phyloP scores from a whole-genome alignment of 1,140 invertebrate genomes.

The Pteromalus puparum region DNA sequence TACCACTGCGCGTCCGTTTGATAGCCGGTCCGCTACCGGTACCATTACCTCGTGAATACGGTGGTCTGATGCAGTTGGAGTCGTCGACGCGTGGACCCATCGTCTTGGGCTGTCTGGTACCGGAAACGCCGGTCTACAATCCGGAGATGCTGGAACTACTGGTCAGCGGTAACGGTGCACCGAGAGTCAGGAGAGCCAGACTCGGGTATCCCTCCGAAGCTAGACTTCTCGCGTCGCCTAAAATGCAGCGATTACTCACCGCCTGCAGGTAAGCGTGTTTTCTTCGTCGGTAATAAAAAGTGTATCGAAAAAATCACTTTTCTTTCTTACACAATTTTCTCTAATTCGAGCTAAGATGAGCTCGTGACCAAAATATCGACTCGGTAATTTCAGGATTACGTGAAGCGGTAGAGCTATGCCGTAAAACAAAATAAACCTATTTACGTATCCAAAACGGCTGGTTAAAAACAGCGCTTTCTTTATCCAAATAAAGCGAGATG shows the following conservation, averaged over 20 bases:
- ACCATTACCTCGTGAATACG: slow-evolving; percentile 71
- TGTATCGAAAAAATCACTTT: too few species aligned
- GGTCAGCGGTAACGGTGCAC: slow-evolving; percentile 70
- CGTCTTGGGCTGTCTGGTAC: slow-evolving; percentile 72
- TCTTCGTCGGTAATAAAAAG: too few species aligned
- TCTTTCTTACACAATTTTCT: too few species aligned
- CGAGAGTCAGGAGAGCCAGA: slow-evolving; percentile 69
- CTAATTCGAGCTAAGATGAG: too few species aligned
- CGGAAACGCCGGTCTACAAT: slow-evolving; percentile 72
- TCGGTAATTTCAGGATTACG: too few species aligned
- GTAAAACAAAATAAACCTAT: too few species aligned
- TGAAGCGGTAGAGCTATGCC: too few species aligned
- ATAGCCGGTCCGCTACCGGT: slow-evolving; percentile 73
- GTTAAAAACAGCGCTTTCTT: not conserved
- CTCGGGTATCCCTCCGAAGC: slow-evolving; percentile 73
- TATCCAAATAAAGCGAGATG: not conserved
- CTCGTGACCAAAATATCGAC: too few species aligned
- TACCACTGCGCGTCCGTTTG: slow-evolving; percentile 65
- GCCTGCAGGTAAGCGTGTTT: slow-evolving; percentile 69
- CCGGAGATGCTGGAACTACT: slow-evolving; percentile 73
- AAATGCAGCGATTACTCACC: slow-evolving; percentile 72
- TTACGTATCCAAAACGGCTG: too few species aligned
- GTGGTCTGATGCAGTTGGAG: slow-evolving; percentile 73
- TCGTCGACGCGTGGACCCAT: slow-evolving; percentile 71
- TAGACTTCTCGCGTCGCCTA: slow-evolving; percentile 70